phyloP scores from a whole-genome alignment of 2,888 invertebrate genomes.

The Lasioglossum calceatum region DNA sequence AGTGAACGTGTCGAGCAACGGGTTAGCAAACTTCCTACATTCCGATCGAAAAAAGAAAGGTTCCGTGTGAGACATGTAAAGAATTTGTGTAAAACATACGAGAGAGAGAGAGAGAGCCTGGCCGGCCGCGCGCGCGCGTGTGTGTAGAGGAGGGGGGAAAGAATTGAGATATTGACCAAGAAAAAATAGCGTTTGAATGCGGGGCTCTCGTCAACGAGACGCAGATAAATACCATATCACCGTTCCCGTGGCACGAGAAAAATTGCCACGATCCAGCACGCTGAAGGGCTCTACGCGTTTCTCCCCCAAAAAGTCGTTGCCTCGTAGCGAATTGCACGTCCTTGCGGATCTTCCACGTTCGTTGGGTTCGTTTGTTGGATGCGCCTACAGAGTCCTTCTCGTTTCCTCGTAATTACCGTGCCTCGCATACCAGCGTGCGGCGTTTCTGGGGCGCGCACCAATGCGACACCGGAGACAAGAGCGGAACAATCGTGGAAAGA shows the following conservation, averaged over 20 bases:
- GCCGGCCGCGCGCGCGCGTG: neutral
- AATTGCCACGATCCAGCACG: slow-evolving; percentile 46
- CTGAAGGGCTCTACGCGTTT: slow-evolving; percentile 13
- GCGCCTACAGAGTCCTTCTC: slow-evolving; percentile 58
- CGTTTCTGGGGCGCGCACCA: slow-evolving; percentile 70
- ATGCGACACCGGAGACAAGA: slow-evolving; percentile 71
- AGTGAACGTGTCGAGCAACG: neutral
- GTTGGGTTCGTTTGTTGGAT: slow-evolving; percentile 50
- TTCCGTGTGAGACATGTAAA: neutral
- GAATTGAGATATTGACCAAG: slow-evolving; percentile 20
- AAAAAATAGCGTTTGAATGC: slow-evolving; percentile 29
- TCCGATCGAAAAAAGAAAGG: neutral
- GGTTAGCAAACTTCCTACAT: neutral
- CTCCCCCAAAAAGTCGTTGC: slow-evolving; percentile 52
- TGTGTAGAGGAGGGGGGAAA: neutral
- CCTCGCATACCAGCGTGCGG: slow-evolving; percentile 66
- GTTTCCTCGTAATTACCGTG: slow-evolving; percentile 72
- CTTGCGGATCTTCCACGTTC: slow-evolving; percentile 47
- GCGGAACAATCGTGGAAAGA: slow-evolving; percentile 72
- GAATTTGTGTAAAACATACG: neutral
- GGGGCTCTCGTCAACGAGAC: slow-evolving; percentile 42
- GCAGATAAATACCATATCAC: slow-evolving; percentile 53
- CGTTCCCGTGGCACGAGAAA: slow-evolving; percentile 47
- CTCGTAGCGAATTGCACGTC: slow-evolving; percentile 51
- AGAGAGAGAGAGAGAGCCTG: neutral